Conservation (phyloP, 2,113 vertebrate genomes). For the Phalacrocorax carbo region DNA sequence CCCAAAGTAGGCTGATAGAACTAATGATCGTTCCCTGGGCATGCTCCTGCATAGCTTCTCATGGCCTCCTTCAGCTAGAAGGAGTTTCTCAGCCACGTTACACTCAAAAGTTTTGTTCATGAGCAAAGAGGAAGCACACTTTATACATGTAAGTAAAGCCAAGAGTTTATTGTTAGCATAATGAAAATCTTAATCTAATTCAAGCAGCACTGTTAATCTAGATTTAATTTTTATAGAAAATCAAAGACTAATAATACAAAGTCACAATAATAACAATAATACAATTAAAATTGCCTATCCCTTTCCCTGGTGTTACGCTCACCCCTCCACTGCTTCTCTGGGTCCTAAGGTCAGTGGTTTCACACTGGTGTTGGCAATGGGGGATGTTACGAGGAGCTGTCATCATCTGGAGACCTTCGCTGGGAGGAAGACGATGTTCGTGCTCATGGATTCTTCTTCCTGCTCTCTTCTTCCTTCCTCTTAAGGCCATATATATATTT, state of each 20-base stretch:
- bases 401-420: not conserved
- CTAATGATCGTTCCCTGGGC: not conserved
- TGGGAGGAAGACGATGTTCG: not conserved
- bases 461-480: not conserved
- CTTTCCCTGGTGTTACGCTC: not conserved
- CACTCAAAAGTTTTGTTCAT: not conserved
- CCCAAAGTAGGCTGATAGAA: not conserved
- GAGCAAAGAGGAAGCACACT: not conserved
- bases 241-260: not conserved
- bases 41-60: not conserved
- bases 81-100: not conserved
- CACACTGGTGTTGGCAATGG: not conserved
- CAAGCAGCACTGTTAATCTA: not conserved
- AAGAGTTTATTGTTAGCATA: not conserved
- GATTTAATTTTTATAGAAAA: not conserved
- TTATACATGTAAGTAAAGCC: not conserved
- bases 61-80: not conserved
- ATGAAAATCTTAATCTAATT: not conserved
- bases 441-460: not conserved
- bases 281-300: not conserved
- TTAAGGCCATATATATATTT: not conserved
- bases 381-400: not conserved
- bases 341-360: not conserved
- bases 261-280: not conserved
- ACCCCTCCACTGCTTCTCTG: not conserved